These are phyloP conservation scores for Lepidurus apus DNA, from an alignment of 1,140 invertebrate genomes.

Conservation along the genomic window DNA sequence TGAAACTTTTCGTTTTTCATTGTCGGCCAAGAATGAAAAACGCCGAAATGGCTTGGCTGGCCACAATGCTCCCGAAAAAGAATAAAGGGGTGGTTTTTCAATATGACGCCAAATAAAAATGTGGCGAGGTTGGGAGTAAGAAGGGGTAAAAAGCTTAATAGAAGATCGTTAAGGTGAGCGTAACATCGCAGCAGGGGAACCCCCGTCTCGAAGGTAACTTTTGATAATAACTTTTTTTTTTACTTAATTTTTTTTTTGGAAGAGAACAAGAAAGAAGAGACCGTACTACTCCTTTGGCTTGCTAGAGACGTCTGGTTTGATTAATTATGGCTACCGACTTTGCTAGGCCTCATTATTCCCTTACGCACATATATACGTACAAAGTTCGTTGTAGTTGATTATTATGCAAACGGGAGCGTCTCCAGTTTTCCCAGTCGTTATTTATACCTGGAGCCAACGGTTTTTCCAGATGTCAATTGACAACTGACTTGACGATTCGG, in stretches of 20 bases:
- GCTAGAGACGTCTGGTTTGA: background rate
- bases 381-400: background rate
- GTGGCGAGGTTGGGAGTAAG: background rate
- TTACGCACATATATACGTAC: background rate
- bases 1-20: background rate
- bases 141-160: background rate
- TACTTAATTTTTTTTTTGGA: background rate
- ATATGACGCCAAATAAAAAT: constrained; percentile 22
- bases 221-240: constrained; percentile 1
- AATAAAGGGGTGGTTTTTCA: constrained; percentile 1
- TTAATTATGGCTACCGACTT: background rate
- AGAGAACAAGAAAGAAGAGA: background rate
- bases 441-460: background rate
- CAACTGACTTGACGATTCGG: no score
- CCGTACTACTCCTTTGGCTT: background rate
- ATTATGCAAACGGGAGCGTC: background rate
- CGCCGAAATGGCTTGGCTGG: background rate
- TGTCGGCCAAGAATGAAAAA: background rate
- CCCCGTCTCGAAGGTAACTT: background rate
- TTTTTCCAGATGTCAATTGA: background rate
- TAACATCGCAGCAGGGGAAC: background rate
- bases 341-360: constrained; percentile 5
- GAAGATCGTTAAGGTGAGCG: constrained; percentile 21
- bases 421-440: background rate
- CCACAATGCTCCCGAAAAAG: background rate